These are phyloP conservation scores for Euleptes europaea DNA, from an alignment of 2,113 vertebrate species.

Conservation along the genomic window DNA sequence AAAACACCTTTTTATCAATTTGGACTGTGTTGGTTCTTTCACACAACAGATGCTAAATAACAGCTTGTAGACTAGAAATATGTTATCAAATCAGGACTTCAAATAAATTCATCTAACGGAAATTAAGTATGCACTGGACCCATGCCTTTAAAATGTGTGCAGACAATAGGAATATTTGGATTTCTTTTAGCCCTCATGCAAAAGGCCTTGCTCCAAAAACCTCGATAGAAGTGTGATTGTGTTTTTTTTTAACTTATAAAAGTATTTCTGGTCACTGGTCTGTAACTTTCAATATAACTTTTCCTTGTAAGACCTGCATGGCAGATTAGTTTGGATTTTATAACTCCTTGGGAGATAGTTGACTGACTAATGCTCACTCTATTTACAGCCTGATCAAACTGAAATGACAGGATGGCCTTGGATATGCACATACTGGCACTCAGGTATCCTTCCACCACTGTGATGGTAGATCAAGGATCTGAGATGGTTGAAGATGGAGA, in stretches of 20 bases:
- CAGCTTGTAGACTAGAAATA: slow-evolving; percentile 65
- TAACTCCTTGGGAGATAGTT: not conserved
- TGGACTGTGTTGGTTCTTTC: slow-evolving; percentile 62
- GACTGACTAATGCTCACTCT: not conserved
- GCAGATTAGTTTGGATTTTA: not conserved
- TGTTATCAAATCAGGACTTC: slow-evolving; percentile 66
- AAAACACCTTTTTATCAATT: slow-evolving; percentile 52
- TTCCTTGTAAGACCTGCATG: not conserved
- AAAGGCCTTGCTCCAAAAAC: not conserved
- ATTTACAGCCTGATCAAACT: not conserved
- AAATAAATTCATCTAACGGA: slow-evolving; percentile 25
- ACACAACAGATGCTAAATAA: slow-evolving; percentile 71
- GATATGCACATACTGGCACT: not conserved
- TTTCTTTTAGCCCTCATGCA: not conserved
- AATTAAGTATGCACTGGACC: not conserved
- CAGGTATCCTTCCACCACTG: not conserved
- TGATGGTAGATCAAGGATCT: not conserved
- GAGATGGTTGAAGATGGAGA: not conserved
- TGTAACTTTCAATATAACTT: not conserved
- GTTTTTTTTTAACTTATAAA: not conserved
- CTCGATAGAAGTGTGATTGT: not conserved
- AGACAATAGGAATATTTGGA: not conserved
- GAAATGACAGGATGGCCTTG: not conserved
- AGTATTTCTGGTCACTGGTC: not conserved
- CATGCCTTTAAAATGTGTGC: not conserved